A percentile compares a stretch with the other conserved stretches of the same genome.
phyloP scores from a whole-genome alignment of 2,888 invertebrate genomes.

The Euplagia quadripunctaria region DNA sequence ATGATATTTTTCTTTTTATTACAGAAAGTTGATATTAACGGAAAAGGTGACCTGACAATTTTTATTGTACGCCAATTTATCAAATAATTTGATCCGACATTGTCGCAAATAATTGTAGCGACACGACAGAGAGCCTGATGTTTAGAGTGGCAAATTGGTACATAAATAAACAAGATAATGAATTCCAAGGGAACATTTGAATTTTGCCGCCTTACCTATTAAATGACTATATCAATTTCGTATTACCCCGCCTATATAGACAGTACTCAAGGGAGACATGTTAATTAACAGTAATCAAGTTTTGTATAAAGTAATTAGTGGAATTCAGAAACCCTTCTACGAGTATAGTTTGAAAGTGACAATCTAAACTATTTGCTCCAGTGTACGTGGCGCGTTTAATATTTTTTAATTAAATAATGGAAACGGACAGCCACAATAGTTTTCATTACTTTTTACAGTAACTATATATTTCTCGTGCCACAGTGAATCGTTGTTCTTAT shows the following conservation, averaged over 20 bases:
- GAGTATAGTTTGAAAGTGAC: neutral
- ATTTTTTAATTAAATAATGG: neutral
- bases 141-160: constrained; percentile 30
- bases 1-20: constrained; percentile 27
- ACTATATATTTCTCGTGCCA: neutral
- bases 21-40: constrained; percentile 15
- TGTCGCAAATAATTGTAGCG: constrained; percentile 18
- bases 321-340: constrained; percentile 4
- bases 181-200: constrained; percentile 32
- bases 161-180: constrained; percentile 40
- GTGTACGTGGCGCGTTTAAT: too few species aligned
- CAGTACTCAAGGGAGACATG: constrained; percentile 27
- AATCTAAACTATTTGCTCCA: neutral
- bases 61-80: constrained; percentile 18
- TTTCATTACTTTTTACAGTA: neutral
- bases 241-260: constrained; percentile 17
- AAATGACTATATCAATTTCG: constrained; percentile 34
- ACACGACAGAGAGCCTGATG: neutral
- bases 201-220: constrained; percentile 35
- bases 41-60: constrained; percentile 17
- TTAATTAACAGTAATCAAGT: constrained; percentile 35
- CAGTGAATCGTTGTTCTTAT: neutral
- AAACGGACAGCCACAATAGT: neutral
- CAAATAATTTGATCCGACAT: constrained; percentile 32
- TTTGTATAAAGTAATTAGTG: constrained; percentile 23